Conservation (phyloP, 2,888 invertebrate species). For the Dryocosmus kuriphilus region DNA sequence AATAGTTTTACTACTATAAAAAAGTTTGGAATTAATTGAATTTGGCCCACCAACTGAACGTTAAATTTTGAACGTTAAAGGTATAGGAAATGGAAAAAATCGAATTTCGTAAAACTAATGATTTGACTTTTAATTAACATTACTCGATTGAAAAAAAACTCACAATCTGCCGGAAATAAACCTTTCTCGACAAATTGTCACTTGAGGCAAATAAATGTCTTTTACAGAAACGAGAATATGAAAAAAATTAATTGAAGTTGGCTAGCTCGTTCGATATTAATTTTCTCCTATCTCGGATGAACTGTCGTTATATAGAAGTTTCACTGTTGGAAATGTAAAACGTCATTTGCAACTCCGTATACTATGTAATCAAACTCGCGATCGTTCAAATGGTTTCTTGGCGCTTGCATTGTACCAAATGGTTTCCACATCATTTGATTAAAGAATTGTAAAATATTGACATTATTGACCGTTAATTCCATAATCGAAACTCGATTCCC, state of each 20-base stretch:
- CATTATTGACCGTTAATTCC: background rate
- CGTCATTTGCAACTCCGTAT: constrained; percentile 57
- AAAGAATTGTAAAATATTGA: constrained; percentile 9
- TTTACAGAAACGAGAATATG: background rate
- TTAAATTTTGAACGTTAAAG: too few relatives aligned
- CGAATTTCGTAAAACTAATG: background rate
- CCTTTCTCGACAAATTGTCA: background rate
- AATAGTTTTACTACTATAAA: too few relatives aligned
- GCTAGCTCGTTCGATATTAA: constrained; percentile 12
- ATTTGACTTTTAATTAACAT: background rate
- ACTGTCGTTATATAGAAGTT: constrained; percentile 12
- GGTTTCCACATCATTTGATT: constrained; percentile 49
- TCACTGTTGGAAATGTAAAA: constrained; percentile 41
- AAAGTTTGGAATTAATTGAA: too few relatives aligned
- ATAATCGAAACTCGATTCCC: background rate
- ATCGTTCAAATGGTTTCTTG: constrained; percentile 49
- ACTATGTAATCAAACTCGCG: constrained; percentile 54
- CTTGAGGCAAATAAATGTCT: constrained; percentile 9
- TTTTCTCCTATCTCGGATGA: constrained; percentile 18
- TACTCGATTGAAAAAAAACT: background rate
- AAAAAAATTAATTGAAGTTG: constrained; percentile 31
- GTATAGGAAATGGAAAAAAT: background rate
- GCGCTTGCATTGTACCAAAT: constrained; percentile 39
- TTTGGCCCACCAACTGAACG: too few relatives aligned
- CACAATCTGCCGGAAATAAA: background rate